These are phyloP conservation scores for Drosophila parabipectinata DNA, from an alignment of 1,140 invertebrate genomes.

Conservation along the genomic window DNA sequence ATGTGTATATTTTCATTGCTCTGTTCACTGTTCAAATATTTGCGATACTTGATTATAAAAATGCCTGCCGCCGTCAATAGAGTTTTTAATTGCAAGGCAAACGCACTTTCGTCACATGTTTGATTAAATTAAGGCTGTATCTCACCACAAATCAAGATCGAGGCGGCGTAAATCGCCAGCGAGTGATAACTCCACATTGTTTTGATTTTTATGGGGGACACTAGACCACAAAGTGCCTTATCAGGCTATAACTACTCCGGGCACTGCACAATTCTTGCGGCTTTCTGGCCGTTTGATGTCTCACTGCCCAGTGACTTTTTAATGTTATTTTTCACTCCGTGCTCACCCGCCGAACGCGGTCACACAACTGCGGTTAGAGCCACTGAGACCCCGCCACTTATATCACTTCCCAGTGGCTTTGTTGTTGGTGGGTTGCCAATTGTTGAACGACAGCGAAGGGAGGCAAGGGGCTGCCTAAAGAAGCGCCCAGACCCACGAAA, in stretches of 20 bases:
- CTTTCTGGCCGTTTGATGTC: slow-evolving; percentile 13
- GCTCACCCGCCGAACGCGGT: slow-evolving; percentile 70
- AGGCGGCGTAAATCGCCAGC: slow-evolving; percentile 16
- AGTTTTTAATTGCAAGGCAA: slow-evolving; percentile 11
- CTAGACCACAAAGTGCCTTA: slow-evolving; percentile 19
- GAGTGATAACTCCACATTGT: slow-evolving; percentile 22
- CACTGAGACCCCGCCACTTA: slow-evolving; percentile 46
- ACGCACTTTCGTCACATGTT: slow-evolving; percentile 21
- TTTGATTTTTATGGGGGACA: slow-evolving; percentile 8
- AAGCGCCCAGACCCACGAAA: slow-evolving; percentile 6
- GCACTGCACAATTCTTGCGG: slow-evolving; percentile 28
- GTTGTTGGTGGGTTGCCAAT: slow-evolving; percentile 15
- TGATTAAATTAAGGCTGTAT: slow-evolving; percentile 11
- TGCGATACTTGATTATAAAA: slow-evolving; percentile 8
- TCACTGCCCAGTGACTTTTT: slow-evolving; percentile 6
- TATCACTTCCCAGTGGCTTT: slow-evolving; percentile 52
- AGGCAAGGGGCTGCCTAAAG: background rate
- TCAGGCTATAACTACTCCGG: slow-evolving; percentile 24
- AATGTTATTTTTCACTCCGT: slow-evolving; percentile 23
- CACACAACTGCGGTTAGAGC: slow-evolving; percentile 66
- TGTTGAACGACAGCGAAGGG: slow-evolving; percentile 5
- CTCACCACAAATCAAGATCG: slow-evolving; percentile 59
- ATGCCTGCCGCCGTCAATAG: background rate
- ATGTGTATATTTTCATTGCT: background rate
- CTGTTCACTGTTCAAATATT: slow-evolving; percentile 28